These are phyloP conservation scores for Chlorospingus flavigularis DNA, from an alignment of 2,797 vertebrate species.

Conservation along the genomic window DNA sequence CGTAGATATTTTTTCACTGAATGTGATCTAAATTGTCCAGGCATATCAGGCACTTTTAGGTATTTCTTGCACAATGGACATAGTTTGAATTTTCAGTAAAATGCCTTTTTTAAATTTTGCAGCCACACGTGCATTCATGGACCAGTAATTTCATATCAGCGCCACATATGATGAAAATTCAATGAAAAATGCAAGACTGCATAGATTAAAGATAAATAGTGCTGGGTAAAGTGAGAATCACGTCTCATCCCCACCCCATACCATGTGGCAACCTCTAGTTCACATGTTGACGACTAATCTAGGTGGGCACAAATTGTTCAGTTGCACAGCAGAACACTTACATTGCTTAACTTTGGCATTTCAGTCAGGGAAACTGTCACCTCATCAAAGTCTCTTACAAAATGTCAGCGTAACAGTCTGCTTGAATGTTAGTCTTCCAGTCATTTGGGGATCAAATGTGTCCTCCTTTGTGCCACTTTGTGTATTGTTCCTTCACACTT, in stretches of 20 bases:
- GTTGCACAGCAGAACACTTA: background rate
- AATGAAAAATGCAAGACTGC: background rate
- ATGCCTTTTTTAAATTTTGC: background rate
- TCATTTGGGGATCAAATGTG: slow-evolving; percentile 15
- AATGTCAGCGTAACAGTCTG: slow-evolving; percentile 1
- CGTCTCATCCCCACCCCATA: rapidly evolving
- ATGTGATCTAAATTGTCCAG: background rate
- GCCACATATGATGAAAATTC: background rate
- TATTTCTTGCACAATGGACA: background rate
- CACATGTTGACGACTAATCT: background rate
- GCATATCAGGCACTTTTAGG: background rate
- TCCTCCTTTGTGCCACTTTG: background rate
- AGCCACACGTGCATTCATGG: background rate
- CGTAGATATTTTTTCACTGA: background rate
- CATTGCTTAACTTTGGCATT: background rate
- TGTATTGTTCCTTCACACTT: background rate
- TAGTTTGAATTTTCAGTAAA: background rate
- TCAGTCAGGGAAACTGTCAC: slow-evolving; percentile 23
- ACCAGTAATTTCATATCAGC: background rate
- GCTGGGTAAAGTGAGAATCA: background rate
- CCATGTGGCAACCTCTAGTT: background rate
- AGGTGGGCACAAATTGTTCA: background rate
- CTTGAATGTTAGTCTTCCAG: background rate
- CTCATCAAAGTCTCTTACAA: slow-evolving; percentile 30
- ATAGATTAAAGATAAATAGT: background rate